A percentile compares a stretch with the other conserved stretches of the same genome.
Conservation (phyloP, 2,113 vertebrate genomes). For the Xiphophorus couchianus region DNA sequence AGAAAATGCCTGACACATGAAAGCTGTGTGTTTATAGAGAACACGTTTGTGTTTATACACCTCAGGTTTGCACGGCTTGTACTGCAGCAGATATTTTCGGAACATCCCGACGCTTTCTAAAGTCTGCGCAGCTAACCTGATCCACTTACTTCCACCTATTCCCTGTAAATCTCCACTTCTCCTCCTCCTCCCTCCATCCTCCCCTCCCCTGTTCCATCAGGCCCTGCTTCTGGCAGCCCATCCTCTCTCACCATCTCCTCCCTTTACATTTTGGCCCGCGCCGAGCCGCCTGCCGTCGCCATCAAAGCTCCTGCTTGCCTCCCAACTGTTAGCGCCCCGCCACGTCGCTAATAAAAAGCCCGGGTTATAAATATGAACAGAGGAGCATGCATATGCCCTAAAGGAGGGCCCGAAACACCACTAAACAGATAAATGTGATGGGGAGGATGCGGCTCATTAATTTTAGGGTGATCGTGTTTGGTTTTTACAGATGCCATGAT, state of each 20-base stretch:
- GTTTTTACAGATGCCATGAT: constrained; percentile 71
- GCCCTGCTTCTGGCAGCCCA: constrained; percentile 63
- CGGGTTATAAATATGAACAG: constrained; percentile 77
- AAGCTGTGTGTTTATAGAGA: neutral
- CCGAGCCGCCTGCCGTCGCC: constrained; percentile 63
- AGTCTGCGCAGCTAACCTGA: constrained; percentile 22
- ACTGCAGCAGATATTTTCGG: constrained; percentile 51
- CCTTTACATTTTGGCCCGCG: constrained; percentile 54
- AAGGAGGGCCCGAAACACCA: constrained; percentile 74
- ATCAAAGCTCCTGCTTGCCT: constrained; percentile 70
- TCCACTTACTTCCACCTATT: constrained; percentile 19
- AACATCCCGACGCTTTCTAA: constrained; percentile 8
- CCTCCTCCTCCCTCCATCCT: constrained; percentile 4
- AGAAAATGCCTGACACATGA: neutral
- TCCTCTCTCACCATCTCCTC: constrained; percentile 56
- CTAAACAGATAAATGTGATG: constrained; percentile 73
- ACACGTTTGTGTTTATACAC: constrained; percentile 17
- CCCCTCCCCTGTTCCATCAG: constrained; percentile 38
- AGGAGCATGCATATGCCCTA: constrained; percentile 70
- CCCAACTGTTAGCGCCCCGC: constrained; percentile 76
- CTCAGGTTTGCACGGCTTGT: constrained; percentile 55
- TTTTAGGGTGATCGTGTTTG: constrained; percentile 71
- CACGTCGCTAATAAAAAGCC: constrained; percentile 75
- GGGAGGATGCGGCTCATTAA: constrained; percentile 75
- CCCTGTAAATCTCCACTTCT: constrained; percentile 11